Conservation (phyloP, 2,888 invertebrate genomes). For the Ormyrus labotus region DNA sequence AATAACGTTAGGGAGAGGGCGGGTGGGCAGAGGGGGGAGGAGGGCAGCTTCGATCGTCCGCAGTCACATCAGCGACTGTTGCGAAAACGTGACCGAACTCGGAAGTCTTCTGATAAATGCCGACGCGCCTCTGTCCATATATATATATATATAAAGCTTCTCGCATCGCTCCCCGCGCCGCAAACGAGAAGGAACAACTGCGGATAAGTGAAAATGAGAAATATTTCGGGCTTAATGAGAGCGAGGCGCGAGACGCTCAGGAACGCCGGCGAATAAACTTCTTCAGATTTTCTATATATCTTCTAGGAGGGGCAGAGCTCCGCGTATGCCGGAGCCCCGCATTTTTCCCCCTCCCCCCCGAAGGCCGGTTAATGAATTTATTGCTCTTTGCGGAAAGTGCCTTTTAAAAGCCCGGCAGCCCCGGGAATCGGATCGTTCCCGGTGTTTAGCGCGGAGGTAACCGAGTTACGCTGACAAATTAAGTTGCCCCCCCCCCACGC, state of each 20-base stretch:
- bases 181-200: constrained; percentile 30
- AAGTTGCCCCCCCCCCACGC: constrained; percentile 29
- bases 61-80: constrained; percentile 54
- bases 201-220: constrained; percentile 51
- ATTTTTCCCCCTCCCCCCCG: constrained; percentile 36
- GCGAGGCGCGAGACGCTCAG: constrained; percentile 16
- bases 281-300: no score
- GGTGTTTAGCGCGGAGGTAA: constrained; percentile 55
- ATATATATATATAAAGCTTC: constrained; percentile 2
- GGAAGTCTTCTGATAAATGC: constrained; percentile 43
- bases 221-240: constrained; percentile 49
- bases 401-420: constrained; percentile 28
- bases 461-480: constrained; percentile 67
- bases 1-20: constrained; percentile 39
- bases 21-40: neutral
- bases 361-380: neutral
- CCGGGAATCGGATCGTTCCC: constrained; percentile 22
- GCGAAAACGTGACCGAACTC: constrained; percentile 57
- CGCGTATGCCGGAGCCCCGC: constrained; percentile 22
- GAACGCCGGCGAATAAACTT: no score
- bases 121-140: neutral
- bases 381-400: neutral
- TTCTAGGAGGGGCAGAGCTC: neutral
- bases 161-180: constrained; percentile 25
- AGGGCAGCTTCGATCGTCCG: constrained; percentile 46